Evolutionary conservation across 2,113 vertebrate species (phyloP).

Genomic region (Trogon surrucura): DNA sequence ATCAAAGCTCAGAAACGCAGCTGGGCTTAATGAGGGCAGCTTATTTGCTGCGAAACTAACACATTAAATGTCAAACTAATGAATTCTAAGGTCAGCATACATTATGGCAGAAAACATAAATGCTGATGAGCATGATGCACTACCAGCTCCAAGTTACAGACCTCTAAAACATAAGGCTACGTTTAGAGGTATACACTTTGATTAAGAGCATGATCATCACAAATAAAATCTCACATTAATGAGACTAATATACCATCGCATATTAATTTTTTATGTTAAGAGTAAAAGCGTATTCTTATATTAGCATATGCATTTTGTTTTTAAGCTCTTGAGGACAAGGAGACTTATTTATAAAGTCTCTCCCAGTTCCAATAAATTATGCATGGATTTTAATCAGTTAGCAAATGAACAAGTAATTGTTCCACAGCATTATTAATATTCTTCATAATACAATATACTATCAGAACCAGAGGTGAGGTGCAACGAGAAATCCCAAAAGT

Average conservation of each 20-base stretch:
- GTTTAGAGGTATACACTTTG: slow-evolving; percentile 39
- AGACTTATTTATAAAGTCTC: slow-evolving; percentile 78
- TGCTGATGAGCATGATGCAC: not conserved
- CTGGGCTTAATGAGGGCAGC: not conserved
- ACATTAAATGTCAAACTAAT: slow-evolving; percentile 28
- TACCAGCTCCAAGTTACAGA: not conserved
- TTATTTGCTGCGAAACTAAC: slow-evolving; percentile 20
- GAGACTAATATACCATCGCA: slow-evolving; percentile 61
- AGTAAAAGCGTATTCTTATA: slow-evolving; percentile 66
- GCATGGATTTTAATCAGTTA: slow-evolving; percentile 83
- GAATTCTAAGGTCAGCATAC: not conserved
- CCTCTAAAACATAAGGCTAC: not conserved
- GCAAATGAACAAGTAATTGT: slow-evolving; percentile 84
- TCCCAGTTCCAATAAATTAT: slow-evolving; percentile 81
- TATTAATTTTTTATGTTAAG: slow-evolving; percentile 67
- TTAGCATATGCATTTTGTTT: slow-evolving; percentile 76
- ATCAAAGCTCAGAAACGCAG: not conserved
- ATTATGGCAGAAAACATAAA: slow-evolving; percentile 5
- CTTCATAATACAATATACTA: slow-evolving; percentile 75
- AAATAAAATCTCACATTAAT: slow-evolving; percentile 63
- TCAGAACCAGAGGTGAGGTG: slow-evolving; percentile 71
- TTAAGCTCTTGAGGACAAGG: slow-evolving; percentile 74
- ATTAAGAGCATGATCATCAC: slow-evolving; percentile 56
- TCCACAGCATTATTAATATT: slow-evolving; percentile 83
- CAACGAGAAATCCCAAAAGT: slow-evolving; percentile 72